These are phyloP conservation scores for Calliphora vicina DNA, from an alignment of 1,140 invertebrate genomes.

Conservation along the genomic window DNA sequence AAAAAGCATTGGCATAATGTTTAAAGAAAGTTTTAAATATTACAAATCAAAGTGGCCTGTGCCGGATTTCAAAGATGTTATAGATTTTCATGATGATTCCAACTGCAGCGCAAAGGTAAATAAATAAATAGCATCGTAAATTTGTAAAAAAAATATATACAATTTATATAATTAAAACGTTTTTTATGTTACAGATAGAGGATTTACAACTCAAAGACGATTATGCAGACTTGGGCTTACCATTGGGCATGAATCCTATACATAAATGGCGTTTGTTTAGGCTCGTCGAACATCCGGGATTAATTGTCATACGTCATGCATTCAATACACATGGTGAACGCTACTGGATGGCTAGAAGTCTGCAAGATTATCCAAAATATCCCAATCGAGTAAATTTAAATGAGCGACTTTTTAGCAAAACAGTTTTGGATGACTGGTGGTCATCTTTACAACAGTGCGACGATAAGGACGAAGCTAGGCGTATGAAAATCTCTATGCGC, in stretches of 20 bases:
- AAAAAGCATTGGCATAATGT: slow-evolving; percentile 50
- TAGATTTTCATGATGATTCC: slow-evolving; percentile 62
- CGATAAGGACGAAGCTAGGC: slow-evolving; percentile 54
- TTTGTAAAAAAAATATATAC: neutral
- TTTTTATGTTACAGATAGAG: neutral
- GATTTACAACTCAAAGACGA: slow-evolving; percentile 9
- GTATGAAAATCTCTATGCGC: slow-evolving; percentile 73
- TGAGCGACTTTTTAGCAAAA: slow-evolving; percentile 46
- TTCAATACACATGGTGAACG: slow-evolving; percentile 80
- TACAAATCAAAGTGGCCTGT: slow-evolving; percentile 67
- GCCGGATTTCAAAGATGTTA: slow-evolving; percentile 66
- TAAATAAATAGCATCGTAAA: neutral
- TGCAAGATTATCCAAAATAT: slow-evolving; percentile 77
- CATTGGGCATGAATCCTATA: slow-evolving; percentile 61
- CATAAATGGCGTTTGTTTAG: slow-evolving; percentile 69
- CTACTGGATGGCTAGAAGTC: slow-evolving; percentile 82
- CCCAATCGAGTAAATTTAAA: slow-evolving; percentile 85
- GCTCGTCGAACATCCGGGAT: slow-evolving; percentile 69
- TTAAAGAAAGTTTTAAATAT: slow-evolving; percentile 69
- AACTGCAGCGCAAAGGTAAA: neutral
- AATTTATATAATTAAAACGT: slow-evolving; percentile 12
- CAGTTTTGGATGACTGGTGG: slow-evolving; percentile 54
- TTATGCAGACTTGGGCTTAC: neutral
- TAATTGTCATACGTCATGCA: slow-evolving; percentile 84
- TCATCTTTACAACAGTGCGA: slow-evolving; percentile 63